phyloP scores from a whole-genome alignment of 2,797 vertebrate species.

The Danio aesculapii region DNA sequence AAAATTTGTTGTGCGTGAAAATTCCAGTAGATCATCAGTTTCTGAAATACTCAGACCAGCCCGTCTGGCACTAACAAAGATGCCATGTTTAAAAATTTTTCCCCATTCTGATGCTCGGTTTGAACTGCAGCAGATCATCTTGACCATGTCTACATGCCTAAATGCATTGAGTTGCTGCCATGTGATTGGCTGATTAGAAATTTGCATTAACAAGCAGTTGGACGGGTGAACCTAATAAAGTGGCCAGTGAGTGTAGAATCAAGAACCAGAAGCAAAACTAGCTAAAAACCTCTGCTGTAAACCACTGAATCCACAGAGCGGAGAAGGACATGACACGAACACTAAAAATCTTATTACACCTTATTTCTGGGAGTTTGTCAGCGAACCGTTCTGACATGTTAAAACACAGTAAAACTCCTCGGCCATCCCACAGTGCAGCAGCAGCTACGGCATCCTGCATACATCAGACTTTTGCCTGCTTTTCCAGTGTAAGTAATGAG shows the following conservation, averaged over 20 bases:
- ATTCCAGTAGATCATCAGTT: too few species aligned
- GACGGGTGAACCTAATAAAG: too few species aligned
- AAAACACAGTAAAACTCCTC: not conserved
- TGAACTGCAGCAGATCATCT: too few species aligned
- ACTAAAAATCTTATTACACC: not conserved
- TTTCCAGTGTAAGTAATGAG: slow-evolving; percentile 45
- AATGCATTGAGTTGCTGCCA: too few species aligned
- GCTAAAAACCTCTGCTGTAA: not conserved
- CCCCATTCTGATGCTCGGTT: too few species aligned
- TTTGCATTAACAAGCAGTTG: too few species aligned
- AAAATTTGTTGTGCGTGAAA: too few species aligned
- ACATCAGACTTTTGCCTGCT: not conserved
- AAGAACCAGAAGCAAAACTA: not conserved
- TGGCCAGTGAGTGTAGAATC: not conserved
- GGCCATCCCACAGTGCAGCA: not conserved
- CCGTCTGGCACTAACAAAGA: too few species aligned
- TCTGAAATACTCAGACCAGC: too few species aligned
- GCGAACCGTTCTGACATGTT: not conserved
- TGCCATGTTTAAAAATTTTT: too few species aligned
- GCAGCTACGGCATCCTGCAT: not conserved
- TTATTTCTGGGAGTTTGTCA: slow-evolving; percentile 6
- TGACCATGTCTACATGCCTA: too few species aligned
- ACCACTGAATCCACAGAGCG: not conserved
- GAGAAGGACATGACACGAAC: not conserved
- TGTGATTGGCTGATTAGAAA: too few species aligned